Evolutionary conservation across 2,888 invertebrate species (phyloP).

Genomic region (Heteromurus nitidus): DNA sequence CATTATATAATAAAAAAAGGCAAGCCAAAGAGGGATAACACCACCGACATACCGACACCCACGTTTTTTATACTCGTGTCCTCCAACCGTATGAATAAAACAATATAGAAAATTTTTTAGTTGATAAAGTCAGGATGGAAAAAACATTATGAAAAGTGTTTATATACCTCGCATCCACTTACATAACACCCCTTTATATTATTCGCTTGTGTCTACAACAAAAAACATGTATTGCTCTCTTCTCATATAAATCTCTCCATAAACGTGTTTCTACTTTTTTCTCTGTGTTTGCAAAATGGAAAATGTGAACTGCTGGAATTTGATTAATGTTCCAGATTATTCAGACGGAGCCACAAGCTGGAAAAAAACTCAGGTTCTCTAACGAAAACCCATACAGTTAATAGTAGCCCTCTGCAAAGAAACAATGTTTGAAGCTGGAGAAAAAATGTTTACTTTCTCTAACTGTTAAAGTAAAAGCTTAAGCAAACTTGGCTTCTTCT

Average conservation of each 20-base stretch:
- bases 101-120: slow-evolving; percentile 1
- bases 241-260: neutral
- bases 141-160: neutral
- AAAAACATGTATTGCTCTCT: no score
- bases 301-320: slow-evolving; percentile 23
- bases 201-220: no score
- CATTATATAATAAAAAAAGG: slow-evolving; percentile 4
- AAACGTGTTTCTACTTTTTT: neutral
- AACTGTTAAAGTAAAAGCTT: neutral
- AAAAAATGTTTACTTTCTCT: neutral
- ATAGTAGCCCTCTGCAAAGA: neutral
- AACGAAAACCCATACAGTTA: neutral
- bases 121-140: neutral
- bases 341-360: slow-evolving; percentile 5
- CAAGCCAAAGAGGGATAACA: slow-evolving; percentile 2
- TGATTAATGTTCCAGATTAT: slow-evolving; percentile 46
- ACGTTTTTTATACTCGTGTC: no score
- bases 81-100: neutral
- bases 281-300: neutral
- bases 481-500: neutral
- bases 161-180: neutral
- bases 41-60: neutral
- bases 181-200: neutral
- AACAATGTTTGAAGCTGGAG: neutral
- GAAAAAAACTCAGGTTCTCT: slow-evolving; percentile 3